phyloP scores from a whole-genome alignment of 1,140 invertebrate genomes.

The Pachyrhynchus sulphureomaculatus region DNA sequence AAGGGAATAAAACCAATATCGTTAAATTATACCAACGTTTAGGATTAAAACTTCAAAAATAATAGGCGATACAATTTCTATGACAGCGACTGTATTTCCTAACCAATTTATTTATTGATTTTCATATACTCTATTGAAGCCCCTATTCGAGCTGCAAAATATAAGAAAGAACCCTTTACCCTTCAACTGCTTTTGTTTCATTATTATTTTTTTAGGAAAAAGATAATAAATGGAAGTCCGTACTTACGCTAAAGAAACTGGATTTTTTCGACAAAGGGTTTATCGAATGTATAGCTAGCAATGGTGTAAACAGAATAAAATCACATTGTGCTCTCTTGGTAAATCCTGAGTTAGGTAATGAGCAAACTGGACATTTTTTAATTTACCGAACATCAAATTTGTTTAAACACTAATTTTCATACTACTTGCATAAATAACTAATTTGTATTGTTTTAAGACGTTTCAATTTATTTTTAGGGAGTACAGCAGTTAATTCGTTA shows the following conservation, averaged over 20 bases:
- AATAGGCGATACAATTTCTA: too few species aligned
- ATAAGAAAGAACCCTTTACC: background rate
- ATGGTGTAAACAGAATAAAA: constrained; percentile 60
- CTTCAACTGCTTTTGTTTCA: background rate
- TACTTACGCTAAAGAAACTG: constrained; percentile 62
- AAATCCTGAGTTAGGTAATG: constrained; percentile 42
- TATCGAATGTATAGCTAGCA: constrained; percentile 68
- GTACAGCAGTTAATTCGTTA: constrained; percentile 22
- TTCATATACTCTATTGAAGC: too few species aligned
- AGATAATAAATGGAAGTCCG: constrained; percentile 49
- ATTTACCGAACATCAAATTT: too few species aligned
- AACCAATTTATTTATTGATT: too few species aligned
- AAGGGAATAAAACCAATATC: too few species aligned
- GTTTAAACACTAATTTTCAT: too few species aligned
- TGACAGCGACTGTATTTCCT: too few species aligned
- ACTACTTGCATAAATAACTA: too few species aligned
- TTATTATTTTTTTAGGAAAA: constrained; percentile 31
- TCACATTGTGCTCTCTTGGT: constrained; percentile 64
- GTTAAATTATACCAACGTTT: too few species aligned
- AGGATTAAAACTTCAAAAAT: too few species aligned
- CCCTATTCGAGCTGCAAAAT: constrained; percentile 26
- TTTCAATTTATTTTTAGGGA: constrained; percentile 26
- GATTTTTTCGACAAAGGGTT: constrained; percentile 68
- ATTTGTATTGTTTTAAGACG: too few species aligned
- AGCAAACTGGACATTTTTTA: background rate